Percentiles rank a stretch among this genome's conserved stretches.
Conservation (phyloP, 2,888 invertebrate genomes). For the Linyphia triangularis region DNA sequence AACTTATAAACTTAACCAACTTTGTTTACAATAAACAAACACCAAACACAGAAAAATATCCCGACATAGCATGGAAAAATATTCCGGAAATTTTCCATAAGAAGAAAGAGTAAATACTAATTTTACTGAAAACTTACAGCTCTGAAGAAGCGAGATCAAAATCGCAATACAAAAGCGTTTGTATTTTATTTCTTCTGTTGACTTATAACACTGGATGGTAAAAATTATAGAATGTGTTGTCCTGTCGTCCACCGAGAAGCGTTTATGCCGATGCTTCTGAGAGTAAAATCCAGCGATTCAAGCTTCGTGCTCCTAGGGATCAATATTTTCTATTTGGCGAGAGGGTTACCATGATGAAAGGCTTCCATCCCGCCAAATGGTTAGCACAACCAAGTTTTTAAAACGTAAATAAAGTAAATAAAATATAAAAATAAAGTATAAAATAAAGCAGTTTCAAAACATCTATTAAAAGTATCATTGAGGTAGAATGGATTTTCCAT, state of each 20-base stretch:
- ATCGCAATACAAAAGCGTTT: background rate
- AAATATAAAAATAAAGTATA: too few species aligned
- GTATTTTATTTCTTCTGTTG: background rate
- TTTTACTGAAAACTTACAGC: too few species aligned
- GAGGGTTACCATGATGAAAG: constrained; percentile 37
- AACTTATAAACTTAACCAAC: background rate
- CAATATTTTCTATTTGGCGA: constrained; percentile 62
- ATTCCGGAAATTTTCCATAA: background rate
- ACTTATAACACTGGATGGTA: background rate
- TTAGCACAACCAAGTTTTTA: background rate
- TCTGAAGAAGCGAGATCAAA: too few species aligned
- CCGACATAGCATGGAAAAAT: background rate
- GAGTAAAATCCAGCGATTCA: constrained; percentile 10
- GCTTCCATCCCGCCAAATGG: constrained; percentile 17
- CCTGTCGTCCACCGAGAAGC: background rate
- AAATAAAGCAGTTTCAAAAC: too few species aligned
- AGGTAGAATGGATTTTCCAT: too few species aligned
- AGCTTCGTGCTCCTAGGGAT: constrained; percentile 20
- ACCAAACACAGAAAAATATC: background rate
- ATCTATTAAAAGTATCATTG: too few species aligned
- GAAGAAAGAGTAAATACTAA: background rate
- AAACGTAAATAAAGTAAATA: too few species aligned
- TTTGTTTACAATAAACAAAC: background rate
- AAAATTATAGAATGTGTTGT: background rate
- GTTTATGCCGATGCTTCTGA: constrained; percentile 29